A percentile compares a stretch with the other conserved stretches of the same genome.
Evolutionary conservation across 2,888 invertebrate species (phyloP).

Genomic region (Lymantria dispar): DNA sequence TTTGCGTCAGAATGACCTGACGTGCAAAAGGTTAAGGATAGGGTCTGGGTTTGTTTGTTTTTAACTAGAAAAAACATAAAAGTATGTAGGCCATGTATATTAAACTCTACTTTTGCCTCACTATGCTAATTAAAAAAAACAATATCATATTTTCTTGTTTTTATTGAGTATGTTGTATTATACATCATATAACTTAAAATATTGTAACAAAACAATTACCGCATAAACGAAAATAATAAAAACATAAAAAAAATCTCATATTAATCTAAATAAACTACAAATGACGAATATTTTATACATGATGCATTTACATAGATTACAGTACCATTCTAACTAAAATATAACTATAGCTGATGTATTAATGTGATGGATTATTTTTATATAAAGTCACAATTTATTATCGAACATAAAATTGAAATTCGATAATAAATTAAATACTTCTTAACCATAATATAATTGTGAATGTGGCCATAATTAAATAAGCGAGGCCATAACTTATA

Average conservation of each 20-base stretch:
- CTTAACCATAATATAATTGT: slow-evolving; percentile 17
- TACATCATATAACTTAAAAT: slow-evolving; percentile 69
- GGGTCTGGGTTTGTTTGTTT: no score
- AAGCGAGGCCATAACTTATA: slow-evolving; percentile 26
- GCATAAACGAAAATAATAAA: slow-evolving; percentile 58
- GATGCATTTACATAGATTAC: slow-evolving; percentile 76
- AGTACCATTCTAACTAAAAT: slow-evolving; percentile 54
- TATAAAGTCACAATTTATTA: slow-evolving; percentile 23
- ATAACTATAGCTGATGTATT: slow-evolving; percentile 38
- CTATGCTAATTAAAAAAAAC: not conserved
- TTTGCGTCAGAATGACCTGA: no score
- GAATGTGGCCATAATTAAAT: slow-evolving; percentile 21
- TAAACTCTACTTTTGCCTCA: no score
- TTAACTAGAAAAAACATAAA: no score
- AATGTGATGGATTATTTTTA: slow-evolving; percentile 26
- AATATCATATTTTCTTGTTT: slow-evolving; percentile 35
- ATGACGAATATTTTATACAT: slow-evolving; percentile 64
- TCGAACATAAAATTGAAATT: not conserved
- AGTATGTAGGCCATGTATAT: no score
- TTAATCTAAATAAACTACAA: slow-evolving; percentile 59
- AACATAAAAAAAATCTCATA: slow-evolving; percentile 59
- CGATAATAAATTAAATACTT: no score
- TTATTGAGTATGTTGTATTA: slow-evolving; percentile 38
- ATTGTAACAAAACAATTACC: slow-evolving; percentile 70
- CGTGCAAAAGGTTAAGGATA: no score